Evolutionary conservation across 2,797 vertebrate species (phyloP).

Genomic region (Cyclura pinguis): DNA sequence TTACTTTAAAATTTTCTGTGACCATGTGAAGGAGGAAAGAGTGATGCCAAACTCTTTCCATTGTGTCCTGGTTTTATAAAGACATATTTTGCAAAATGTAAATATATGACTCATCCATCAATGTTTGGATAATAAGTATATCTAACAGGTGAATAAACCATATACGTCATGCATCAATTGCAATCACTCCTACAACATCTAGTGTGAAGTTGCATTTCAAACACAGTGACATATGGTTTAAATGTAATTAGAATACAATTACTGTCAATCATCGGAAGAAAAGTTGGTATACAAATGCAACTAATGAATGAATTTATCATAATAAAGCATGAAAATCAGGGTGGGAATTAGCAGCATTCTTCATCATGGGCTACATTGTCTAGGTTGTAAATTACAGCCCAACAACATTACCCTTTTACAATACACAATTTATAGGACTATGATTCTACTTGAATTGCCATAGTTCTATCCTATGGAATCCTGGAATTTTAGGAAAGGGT

Average conservation of each 20-base stretch:
- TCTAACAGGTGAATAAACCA: constrained; percentile 31
- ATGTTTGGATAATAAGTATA: constrained; percentile 34
- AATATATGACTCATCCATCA: constrained; percentile 24
- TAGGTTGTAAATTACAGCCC: not conserved
- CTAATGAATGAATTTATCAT: not conserved
- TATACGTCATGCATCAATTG: constrained; percentile 7
- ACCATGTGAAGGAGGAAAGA: constrained; percentile 23
- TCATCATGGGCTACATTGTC: too few relatives aligned
- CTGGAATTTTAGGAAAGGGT: too few relatives aligned
- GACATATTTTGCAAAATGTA: constrained; percentile 39
- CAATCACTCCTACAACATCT: not conserved
- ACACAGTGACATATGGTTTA: constrained; percentile 22
- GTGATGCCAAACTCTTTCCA: constrained; percentile 33
- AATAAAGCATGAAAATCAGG: too few relatives aligned
- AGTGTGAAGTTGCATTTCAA: not conserved
- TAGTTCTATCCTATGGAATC: too few relatives aligned
- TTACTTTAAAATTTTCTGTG: constrained; percentile 54
- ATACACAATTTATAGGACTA: too few relatives aligned
- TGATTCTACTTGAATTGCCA: too few relatives aligned
- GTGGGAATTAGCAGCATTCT: too few relatives aligned
- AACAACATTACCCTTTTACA: too few relatives aligned
- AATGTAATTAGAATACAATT: constrained; percentile 47
- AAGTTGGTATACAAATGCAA: not conserved
- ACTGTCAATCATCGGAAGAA: not conserved
- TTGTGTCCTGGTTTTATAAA: constrained; percentile 43